Percentiles rank a stretch among this genome's conserved stretches.
phyloP scores from a whole-genome alignment of 2,113 vertebrate species.

The Hystrix cristata region DNA sequence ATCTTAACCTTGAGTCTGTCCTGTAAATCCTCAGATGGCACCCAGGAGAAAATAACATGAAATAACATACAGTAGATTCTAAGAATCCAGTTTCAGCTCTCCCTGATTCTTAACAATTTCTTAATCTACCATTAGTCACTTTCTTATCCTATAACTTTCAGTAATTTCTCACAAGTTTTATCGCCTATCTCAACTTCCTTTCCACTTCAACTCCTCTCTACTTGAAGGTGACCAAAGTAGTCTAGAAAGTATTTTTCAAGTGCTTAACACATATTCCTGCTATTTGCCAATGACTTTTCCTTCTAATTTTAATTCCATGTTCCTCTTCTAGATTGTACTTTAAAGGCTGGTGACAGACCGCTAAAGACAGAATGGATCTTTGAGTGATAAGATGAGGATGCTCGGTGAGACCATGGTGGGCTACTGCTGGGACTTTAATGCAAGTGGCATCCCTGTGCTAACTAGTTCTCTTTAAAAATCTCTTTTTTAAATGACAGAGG shows the following conservation, averaged over 20 bases:
- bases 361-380: neutral
- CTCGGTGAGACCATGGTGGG: neutral
- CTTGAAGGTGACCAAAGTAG: neutral
- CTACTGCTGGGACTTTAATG: neutral
- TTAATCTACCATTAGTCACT: neutral
- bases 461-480: neutral
- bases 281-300: neutral
- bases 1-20: neutral
- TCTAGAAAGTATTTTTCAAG: neutral
- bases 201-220: neutral
- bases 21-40: neutral
- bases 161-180: neutral
- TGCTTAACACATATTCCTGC: neutral
- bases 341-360: neutral
- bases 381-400: neutral
- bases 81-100: neutral
- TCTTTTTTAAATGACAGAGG: neutral
- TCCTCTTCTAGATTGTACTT: neutral
- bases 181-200: neutral
- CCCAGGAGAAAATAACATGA: neutral
- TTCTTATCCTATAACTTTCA: neutral
- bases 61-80: neutral
- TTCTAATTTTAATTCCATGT: neutral
- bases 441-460: neutral
- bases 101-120: neutral